Percentiles rank a stretch among this genome's conserved stretches.
These are phyloP conservation scores for Rhingia campestris DNA, from an alignment of 2,888 invertebrate genomes.

Conservation along the genomic window DNA sequence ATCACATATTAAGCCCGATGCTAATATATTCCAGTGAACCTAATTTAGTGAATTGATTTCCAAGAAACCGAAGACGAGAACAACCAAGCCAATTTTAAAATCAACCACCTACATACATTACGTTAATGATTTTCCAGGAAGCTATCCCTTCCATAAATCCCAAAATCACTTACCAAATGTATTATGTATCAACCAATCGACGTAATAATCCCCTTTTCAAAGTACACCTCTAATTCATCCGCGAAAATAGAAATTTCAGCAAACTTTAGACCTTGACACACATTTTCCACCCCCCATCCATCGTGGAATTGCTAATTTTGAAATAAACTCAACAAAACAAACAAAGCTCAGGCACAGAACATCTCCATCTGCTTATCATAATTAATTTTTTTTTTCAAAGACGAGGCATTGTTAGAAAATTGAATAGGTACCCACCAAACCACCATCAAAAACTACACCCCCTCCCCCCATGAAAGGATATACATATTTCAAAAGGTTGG, in stretches of 20 bases:
- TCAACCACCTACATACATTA: no score
- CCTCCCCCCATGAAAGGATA: background rate
- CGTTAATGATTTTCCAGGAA: no score
- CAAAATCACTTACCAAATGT: conserved; percentile 14
- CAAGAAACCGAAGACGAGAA: no score
- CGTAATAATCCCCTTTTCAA: conserved; percentile 26
- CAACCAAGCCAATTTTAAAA: no score
- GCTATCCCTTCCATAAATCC: background rate
- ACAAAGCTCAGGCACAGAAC: background rate
- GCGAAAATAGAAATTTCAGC: conserved; percentile 1
- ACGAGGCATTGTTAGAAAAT: conserved; percentile 25
- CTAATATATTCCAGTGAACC: no score
- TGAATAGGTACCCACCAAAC: background rate
- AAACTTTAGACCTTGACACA: conserved; percentile 31
- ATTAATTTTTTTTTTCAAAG: conserved; percentile 56
- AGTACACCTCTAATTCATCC: conserved; percentile 7
- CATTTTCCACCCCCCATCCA: conserved; percentile 5
- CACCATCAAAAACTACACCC: background rate
- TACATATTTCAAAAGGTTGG: conserved; percentile 26
- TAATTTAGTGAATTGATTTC: no score
- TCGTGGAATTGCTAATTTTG: background rate
- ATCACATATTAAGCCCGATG: no score
- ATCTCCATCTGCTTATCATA: conserved; percentile 35
- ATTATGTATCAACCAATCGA: conserved; percentile 18
- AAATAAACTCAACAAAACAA: conserved; percentile 2